Percentiles rank a stretch among this genome's conserved stretches.
Conservation (phyloP, 92 coral and sea anemone genomes). For the Plumapathes pennacea region DNA sequence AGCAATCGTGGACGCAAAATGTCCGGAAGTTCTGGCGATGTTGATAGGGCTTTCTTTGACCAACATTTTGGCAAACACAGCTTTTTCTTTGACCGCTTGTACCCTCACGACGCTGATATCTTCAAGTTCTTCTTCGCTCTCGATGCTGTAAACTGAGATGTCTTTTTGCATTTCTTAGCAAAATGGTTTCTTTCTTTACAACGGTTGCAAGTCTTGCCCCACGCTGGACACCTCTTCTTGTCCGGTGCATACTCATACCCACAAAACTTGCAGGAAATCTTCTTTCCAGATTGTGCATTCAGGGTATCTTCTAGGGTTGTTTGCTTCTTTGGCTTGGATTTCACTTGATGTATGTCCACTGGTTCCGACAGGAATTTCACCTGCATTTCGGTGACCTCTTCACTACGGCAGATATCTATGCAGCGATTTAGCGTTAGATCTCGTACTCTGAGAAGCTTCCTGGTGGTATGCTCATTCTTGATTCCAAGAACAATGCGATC, state of each 20-base stretch:
- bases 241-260: slow-evolving; percentile 17
- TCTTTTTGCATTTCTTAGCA: slow-evolving; percentile 1
- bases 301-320: background rate
- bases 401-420: slow-evolving; percentile 33
- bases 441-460: slow-evolving; percentile 11
- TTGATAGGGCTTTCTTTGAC: background rate
- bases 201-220: slow-evolving; percentile 17
- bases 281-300: background rate
- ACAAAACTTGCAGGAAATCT: slow-evolving; percentile 21
- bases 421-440: slow-evolving; percentile 11
- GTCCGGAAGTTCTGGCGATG: too few relatives aligned
- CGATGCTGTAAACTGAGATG: background rate
- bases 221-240: slow-evolving; percentile 24
- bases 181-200: slow-evolving; percentile 20
- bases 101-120: too few relatives aligned
- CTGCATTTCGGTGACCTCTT: slow-evolving; percentile 24
- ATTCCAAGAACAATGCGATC: slow-evolving; percentile 26
- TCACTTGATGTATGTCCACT: too few relatives aligned
- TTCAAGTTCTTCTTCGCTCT: background rate
- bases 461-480: background rate
- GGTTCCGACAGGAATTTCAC: slow-evolving; percentile 15
- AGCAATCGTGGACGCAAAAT: too few relatives aligned
- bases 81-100: slow-evolving; percentile 3
- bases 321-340: slow-evolving; percentile 7
- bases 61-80: slow-evolving; percentile 3